These are phyloP conservation scores for Cheilosia soror DNA, from an alignment of 2,888 invertebrate genomes.

Conservation along the genomic window DNA sequence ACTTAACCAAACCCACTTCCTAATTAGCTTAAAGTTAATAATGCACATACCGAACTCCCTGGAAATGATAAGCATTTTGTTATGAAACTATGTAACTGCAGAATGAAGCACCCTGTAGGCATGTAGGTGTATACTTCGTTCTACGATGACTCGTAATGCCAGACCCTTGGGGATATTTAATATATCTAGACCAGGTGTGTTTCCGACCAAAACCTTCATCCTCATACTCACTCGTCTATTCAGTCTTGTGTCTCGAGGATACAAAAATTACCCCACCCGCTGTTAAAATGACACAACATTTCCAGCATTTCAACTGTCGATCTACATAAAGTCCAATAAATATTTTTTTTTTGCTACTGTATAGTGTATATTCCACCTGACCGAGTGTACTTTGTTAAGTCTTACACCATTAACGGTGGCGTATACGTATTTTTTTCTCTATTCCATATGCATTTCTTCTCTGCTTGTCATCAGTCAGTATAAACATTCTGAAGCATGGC, in stretches of 20 bases:
- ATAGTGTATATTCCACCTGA: not conserved
- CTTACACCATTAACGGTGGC: conserved; percentile 18
- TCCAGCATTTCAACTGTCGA: conserved; percentile 23
- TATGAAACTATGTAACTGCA: too few relatives aligned
- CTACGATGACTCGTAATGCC: conserved; percentile 43
- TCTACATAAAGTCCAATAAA: conserved; percentile 21
- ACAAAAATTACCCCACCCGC: not conserved
- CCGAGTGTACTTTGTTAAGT: conserved; percentile 36
- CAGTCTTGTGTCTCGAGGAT: conserved; percentile 19
- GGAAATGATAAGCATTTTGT: too few relatives aligned
- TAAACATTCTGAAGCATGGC: conserved; percentile 46
- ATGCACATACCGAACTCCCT: too few relatives aligned
- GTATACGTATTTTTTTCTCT: conserved; percentile 31
- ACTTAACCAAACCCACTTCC: too few relatives aligned
- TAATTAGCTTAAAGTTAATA: too few relatives aligned
- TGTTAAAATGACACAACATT: conserved; percentile 28
- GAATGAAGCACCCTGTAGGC: not conserved
- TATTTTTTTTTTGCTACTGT: conserved; percentile 19
- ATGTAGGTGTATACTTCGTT: conserved; percentile 9
- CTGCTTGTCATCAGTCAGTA: conserved; percentile 48
- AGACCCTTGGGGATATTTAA: conserved; percentile 38
- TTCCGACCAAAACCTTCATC: conserved; percentile 17
- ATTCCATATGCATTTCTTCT: conserved; percentile 46
- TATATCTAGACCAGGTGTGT: conserved; percentile 31
- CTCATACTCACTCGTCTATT: conserved; percentile 34